These are phyloP conservation scores for Chinchilla lanigera DNA, from an alignment of 2,113 vertebrate species.

Conservation along the genomic window DNA sequence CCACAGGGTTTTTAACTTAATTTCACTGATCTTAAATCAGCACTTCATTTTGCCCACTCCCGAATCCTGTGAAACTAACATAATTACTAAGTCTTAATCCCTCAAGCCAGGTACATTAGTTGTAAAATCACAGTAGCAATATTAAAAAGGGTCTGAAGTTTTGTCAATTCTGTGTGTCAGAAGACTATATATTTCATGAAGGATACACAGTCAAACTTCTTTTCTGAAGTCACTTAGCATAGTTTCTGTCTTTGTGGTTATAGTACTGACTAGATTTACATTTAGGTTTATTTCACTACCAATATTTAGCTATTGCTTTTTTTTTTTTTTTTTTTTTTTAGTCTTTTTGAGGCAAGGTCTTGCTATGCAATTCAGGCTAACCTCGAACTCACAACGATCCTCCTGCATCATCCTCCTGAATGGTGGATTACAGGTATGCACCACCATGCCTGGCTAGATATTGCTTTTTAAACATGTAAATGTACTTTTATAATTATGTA, in stretches of 20 bases:
- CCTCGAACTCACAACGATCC: too few species aligned
- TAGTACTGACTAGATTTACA: neutral
- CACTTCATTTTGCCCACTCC: neutral
- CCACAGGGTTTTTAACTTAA: neutral
- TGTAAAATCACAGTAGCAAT: neutral
- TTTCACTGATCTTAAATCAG: neutral
- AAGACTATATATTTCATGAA: neutral
- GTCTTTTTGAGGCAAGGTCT: too few species aligned
- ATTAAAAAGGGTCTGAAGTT: neutral
- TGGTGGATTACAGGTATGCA: too few species aligned
- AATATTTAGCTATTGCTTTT: neutral
- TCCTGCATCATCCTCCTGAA: too few species aligned
- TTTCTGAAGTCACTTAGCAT: neutral
- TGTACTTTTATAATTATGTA: neutral
- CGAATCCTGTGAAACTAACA: neutral
- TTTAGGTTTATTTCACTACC: neutral
- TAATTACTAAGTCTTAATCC: conserved; percentile 9
- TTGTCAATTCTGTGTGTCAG: neutral
- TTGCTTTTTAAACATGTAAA: neutral
- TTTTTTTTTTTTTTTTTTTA: too few species aligned
- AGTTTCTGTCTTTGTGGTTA: conserved; percentile 25
- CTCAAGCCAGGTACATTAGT: neutral
- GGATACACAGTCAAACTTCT: neutral
- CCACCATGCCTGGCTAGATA: too few species aligned
- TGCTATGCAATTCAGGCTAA: too few species aligned